Conservation (phyloP, 35 echinoderm and acorn worm genomes). For the Ophiothrix spiculata region DNA sequence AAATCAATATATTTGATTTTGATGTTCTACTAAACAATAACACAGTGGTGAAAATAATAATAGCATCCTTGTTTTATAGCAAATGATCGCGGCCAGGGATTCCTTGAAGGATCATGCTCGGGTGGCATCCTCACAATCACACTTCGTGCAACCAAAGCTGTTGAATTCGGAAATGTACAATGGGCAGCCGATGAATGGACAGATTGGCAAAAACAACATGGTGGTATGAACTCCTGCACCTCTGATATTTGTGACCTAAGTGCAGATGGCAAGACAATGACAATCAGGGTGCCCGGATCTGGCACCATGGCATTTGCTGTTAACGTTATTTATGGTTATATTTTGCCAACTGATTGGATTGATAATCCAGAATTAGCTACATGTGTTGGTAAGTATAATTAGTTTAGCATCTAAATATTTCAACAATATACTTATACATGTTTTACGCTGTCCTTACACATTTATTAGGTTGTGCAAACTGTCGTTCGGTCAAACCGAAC, state of each 20-base stretch:
- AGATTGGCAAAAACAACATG: constrained; percentile 18
- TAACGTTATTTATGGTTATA: constrained; percentile 59
- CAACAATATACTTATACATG: no score
- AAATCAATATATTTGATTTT: background rate
- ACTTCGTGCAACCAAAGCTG: constrained; percentile 68
- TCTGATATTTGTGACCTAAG: constrained; percentile 29
- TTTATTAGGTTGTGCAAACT: no score
- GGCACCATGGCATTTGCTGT: constrained; percentile 52
- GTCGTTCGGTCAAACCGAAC: no score
- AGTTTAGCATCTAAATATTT: no score
- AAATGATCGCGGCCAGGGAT: constrained; percentile 56
- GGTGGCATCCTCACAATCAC: constrained; percentile 17
- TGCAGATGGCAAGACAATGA: constrained; percentile 48
- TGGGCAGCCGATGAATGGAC: constrained; percentile 57
- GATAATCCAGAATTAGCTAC: background rate
- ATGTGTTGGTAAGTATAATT: constrained; percentile 2
- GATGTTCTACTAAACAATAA: no score
- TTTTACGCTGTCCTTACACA: no score
- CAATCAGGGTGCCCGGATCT: constrained; percentile 35
- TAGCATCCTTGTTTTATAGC: background rate
- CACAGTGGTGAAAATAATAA: no score
- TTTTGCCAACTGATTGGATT: constrained; percentile 36
- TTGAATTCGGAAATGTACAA: constrained; percentile 68
- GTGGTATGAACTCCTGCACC: background rate
- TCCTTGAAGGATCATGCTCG: constrained; percentile 59